Evolutionary conservation across 1,140 invertebrate species (phyloP), one percentile per base, ranked within the genome.

Genomic region (Euura lappo): DNA sequence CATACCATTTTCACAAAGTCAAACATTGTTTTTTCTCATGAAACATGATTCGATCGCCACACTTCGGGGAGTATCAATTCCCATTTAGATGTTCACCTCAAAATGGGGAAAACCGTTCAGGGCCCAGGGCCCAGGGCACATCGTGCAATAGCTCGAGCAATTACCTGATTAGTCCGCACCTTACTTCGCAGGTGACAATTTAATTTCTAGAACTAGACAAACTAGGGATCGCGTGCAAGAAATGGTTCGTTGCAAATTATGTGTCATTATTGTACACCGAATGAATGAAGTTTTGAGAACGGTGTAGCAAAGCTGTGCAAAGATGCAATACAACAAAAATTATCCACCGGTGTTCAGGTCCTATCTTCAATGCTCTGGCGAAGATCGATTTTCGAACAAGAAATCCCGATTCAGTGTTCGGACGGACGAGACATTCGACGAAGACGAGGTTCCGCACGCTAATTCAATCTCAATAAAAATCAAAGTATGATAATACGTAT

Each of bases 401-500:
- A 60, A 5, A 60, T 5, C 13, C 13, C 8, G 13, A 60, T n/a
- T 4, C 51, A 1, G 8, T n/a, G 3, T 60, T 60, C 8, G 2
- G 13, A 11, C 51, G 51, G 3, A n/a, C 8, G 51, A 60, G 2
- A 60, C 51, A 60, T 60, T 8, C 10, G 8, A 8, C 51, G 51
- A 60, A 60, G 51, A 6, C 13, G 6, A 60, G 13, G 8, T 60
- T n/a, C 13, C 51, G 51, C 13, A 60, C 3, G 51, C 13, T 60
- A 60, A 60, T 60, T 60, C 51, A n/a, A 11, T 3, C 5, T 60
- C 51, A 60, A 60, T 60, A n/a, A 60, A 45, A 65, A 79, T 74
- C 69, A 60, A 70, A 66, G 51, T 69, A 80, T 71, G 51, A 60
- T 60, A 60, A 60, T 60, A 60, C 51, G 51, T 60, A 60, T 60